Evolutionary conservation across 2,888 invertebrate genomes (phyloP).

Genomic region (Agrotis segetum): DNA sequence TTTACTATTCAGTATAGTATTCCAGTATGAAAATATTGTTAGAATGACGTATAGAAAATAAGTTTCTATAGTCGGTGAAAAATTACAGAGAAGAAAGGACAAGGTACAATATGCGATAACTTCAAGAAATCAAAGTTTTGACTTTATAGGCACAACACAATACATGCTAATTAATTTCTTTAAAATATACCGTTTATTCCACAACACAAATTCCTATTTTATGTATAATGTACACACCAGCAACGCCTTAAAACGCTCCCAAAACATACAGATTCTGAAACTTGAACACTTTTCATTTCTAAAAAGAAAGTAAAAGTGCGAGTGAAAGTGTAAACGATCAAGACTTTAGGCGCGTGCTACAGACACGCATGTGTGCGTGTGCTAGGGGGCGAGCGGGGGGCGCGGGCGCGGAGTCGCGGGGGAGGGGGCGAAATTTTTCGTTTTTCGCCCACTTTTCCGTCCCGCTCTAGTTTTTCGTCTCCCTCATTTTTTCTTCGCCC

Average conservation of each 20-base stretch:
- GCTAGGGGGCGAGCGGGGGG: conserved; percentile 73
- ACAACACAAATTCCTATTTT: not conserved
- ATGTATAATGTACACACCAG: not conserved
- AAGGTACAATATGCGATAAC: not conserved
- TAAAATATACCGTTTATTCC: not conserved
- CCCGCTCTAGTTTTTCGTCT: conserved; percentile 91
- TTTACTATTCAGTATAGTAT: no score
- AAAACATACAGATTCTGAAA: conserved; percentile 10
- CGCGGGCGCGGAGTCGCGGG: conserved; percentile 72
- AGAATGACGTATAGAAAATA: no score
- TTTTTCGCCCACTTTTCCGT: conserved; percentile 91
- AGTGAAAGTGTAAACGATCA: conserved; percentile 79
- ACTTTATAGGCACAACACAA: no score
- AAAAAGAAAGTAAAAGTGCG: conserved; percentile 66
- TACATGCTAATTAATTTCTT: not conserved
- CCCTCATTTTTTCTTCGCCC: conserved; percentile 91
- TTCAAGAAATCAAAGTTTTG: no score
- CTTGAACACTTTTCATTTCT: conserved; percentile 43
- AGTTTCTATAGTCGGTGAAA: not conserved
- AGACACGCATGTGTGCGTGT: conserved; percentile 86
- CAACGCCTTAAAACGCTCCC: not conserved
- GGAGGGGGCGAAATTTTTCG: conserved; percentile 89
- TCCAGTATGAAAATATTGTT: no score
- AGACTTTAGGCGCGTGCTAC: conserved; percentile 65
- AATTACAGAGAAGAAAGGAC: not conserved